Conservation (phyloP, 2,113 vertebrate species). For the Sebastes fasciatus region DNA sequence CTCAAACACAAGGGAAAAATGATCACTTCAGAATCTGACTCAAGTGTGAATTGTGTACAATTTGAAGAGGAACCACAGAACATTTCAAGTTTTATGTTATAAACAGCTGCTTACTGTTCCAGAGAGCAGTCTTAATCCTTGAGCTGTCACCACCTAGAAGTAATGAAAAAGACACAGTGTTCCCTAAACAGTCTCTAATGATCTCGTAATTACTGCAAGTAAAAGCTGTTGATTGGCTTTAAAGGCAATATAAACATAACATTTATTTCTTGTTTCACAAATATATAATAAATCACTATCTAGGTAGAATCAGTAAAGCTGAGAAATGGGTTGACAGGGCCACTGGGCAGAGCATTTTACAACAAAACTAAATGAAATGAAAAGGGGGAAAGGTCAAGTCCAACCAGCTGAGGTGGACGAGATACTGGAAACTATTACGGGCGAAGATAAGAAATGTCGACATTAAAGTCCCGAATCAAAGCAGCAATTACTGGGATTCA, state of each 20-base stretch:
- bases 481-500: neutral
- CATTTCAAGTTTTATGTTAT: slow-evolving; percentile 12
- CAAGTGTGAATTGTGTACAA: neutral
- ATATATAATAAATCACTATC: slow-evolving; percentile 9
- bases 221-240: neutral
- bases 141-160: slow-evolving; percentile 83
- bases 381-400: neutral
- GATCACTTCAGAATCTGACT: slow-evolving; percentile 25
- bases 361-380: slow-evolving; percentile 15
- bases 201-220: slow-evolving; percentile 15
- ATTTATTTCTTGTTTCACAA: neutral
- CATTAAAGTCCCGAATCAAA: neutral
- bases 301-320: neutral
- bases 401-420: neutral
- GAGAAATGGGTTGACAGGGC: neutral
- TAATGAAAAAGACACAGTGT: slow-evolving; percentile 51
- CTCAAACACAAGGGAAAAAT: slow-evolving; percentile 66
- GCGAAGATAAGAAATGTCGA: neutral
- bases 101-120: slow-evolving; percentile 78
- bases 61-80: slow-evolving; percentile 20
- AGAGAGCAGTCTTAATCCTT: slow-evolving; percentile 83
- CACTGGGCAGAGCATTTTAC: neutral
- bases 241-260: neutral
- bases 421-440: neutral
- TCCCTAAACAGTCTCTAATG: slow-evolving; percentile 32